Conservation (phyloP, 2,888 invertebrate genomes). For the Ectropis crepuscularia region DNA sequence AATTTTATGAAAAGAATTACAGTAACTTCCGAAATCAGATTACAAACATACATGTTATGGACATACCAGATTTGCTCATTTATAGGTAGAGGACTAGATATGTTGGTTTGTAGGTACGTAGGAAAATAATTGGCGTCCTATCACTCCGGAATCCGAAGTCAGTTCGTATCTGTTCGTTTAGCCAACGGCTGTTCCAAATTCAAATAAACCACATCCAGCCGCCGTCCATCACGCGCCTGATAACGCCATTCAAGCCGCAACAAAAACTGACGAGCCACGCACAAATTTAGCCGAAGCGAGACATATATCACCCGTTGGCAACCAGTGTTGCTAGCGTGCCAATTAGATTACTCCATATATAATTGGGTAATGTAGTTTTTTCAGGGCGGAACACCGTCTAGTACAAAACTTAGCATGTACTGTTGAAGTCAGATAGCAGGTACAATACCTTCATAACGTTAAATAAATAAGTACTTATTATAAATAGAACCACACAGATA, state of each 20-base stretch:
- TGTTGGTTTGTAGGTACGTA: neutral
- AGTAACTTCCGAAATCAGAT: too few relatives aligned
- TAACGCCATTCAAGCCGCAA: slow-evolving; percentile 39
- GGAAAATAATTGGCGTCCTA: neutral
- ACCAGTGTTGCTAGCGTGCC: slow-evolving; percentile 21
- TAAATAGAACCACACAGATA: too few relatives aligned
- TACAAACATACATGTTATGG: too few relatives aligned
- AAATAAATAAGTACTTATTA: too few relatives aligned
- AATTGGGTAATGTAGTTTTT: neutral
- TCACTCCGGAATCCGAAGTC: neutral
- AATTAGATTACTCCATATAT: neutral
- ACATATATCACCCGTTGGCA: slow-evolving; percentile 35
- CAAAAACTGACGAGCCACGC: slow-evolving; percentile 39
- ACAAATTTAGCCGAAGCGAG: slow-evolving; percentile 40
- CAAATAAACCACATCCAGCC: slow-evolving; percentile 20
- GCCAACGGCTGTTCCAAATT: slow-evolving; percentile 20
- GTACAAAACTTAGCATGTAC: too few relatives aligned
- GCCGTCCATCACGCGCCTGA: slow-evolving; percentile 34
- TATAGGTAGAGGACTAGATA: too few relatives aligned
- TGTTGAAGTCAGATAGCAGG: too few relatives aligned
- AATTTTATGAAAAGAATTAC: too few relatives aligned
- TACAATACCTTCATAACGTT: too few relatives aligned
- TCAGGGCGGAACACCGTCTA: too few relatives aligned
- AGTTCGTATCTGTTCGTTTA: slow-evolving; percentile 16
- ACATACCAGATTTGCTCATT: too few relatives aligned